Evolutionary conservation across 2,888 invertebrate genomes (phyloP), one percentile per base, ranked within the genome.

Genomic region (Rhagonycha fulva): DNA sequence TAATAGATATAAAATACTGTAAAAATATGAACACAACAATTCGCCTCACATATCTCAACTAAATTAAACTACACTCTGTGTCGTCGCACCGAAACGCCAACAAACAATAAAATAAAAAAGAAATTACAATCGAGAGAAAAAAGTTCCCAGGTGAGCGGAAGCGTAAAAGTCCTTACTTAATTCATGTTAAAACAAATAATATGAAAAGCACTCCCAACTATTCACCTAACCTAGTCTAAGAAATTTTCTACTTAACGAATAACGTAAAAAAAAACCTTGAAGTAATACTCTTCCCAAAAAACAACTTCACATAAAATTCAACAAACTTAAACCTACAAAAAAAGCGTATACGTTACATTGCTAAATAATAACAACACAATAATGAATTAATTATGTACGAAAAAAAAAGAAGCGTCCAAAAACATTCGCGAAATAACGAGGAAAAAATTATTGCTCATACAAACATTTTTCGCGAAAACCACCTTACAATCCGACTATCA

Each of bases 1-100:
- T 75, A 81, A 81, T 83, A 87, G 85, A 87, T 88, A 88, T 85
- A 88, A 88, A 88, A 88, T 88, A 88, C 87, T 88, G 88, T 87
- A 87, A 87, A 87, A 87, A 85, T 85, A 84, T 87, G 87, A 87
- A 88, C 87, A 87, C 87, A 88, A 88, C 88, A 88, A 88, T 88
- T 88, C 87, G 87, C 88, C 85, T 84, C 84, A 86, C 77, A 73
- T 77, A 74, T 70, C 66, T 70, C 74, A 72, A 77, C 77, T 77
- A 74, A 63, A 71, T 69, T 74, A 67, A 66, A 69, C 71, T 28
- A 73, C 62, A 73, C 72, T 26, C 3, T 2, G 26, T 4, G 26
- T 26, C 7, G 26, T 7, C 47, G 5, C n/a, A n/a, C 28, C n/a
- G n/a, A 47, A n/a, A 47, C 4, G n/a, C 12, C 47, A n/a, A 47